phyloP scores from a whole-genome alignment of 2,888 invertebrate species.

The Adineta ricciae region DNA sequence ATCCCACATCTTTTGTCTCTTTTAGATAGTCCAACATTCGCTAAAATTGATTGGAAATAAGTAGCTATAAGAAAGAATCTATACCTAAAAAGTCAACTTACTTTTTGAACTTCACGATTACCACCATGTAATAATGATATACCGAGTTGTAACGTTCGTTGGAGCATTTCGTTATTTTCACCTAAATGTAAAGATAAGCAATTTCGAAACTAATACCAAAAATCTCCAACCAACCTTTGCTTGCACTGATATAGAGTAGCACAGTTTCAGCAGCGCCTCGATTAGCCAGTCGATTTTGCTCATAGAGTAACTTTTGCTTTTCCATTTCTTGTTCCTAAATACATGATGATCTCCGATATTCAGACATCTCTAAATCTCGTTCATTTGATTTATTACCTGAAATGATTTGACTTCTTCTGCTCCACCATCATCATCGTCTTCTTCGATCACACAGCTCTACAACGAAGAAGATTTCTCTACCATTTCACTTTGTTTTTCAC shows the following conservation, averaged over 20 bases:
- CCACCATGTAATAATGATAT: conserved; percentile 93
- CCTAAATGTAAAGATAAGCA: conserved; percentile 36
- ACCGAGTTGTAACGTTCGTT: conserved; percentile 62
- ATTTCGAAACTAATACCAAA: conserved; percentile 47
- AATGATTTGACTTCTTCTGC: conserved; percentile 45
- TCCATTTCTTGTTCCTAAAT: conserved; percentile 97
- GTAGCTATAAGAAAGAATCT: no score
- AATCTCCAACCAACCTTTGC: conserved; percentile 60
- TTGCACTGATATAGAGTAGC: conserved; percentile 87
- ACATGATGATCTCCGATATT: no score
- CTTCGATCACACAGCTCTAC: conserved; percentile 63
- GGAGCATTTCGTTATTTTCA: conserved; percentile 51
- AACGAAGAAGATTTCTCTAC: neutral
- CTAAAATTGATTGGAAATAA: conserved; percentile 41
- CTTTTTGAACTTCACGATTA: conserved; percentile 79
- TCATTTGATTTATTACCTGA: neutral
- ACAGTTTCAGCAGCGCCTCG: conserved; percentile 99
- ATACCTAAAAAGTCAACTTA: no score
- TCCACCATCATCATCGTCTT: conserved; percentile 68
- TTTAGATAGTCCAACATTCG: conserved; percentile 94
- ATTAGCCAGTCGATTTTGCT: conserved; percentile 87
- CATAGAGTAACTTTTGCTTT: conserved; percentile 92
- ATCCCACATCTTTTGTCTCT: conserved; percentile 97
- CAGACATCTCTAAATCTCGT: neutral
- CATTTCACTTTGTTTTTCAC: no score